Conservation (phyloP, 2,797 vertebrate species). For the Lacerta agilis region DNA sequence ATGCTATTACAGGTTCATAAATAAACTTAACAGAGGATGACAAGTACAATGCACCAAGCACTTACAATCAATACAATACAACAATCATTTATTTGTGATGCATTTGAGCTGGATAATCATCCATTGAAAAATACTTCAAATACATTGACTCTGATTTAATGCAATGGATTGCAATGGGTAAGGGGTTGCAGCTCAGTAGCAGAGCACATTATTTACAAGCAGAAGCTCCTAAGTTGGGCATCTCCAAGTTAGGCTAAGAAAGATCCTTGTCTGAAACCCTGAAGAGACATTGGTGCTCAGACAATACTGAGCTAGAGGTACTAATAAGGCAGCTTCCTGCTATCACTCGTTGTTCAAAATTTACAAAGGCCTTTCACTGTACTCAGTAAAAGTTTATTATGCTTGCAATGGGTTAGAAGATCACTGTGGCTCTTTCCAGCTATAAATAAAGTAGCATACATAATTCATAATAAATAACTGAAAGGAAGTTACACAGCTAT, state of each 20-base stretch:
- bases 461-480: slow-evolving; percentile 33
- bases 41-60: background rate
- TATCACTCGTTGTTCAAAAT: background rate
- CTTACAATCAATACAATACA: background rate
- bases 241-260: too few species aligned
- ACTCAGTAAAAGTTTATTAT: background rate
- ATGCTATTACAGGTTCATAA: background rate
- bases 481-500: background rate
- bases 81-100: background rate
- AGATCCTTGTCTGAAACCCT: background rate
- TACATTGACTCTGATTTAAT: slow-evolving; percentile 9
- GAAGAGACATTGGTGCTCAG: background rate
- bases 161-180: background rate
- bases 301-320: background rate
- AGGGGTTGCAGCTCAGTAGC: background rate
- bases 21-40: background rate
- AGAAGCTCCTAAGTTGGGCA: too few species aligned
- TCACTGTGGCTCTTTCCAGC: background rate
- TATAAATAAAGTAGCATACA: slow-evolving; percentile 31
- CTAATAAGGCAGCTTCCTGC: background rate
- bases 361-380: background rate
- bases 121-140: background rate
- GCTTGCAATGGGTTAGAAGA: background rate
- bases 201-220: too few species aligned
- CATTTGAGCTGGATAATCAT: background rate